These are phyloP conservation scores for Euleptes europaea DNA, from an alignment of 2,113 vertebrate species.

Conservation along the genomic window DNA sequence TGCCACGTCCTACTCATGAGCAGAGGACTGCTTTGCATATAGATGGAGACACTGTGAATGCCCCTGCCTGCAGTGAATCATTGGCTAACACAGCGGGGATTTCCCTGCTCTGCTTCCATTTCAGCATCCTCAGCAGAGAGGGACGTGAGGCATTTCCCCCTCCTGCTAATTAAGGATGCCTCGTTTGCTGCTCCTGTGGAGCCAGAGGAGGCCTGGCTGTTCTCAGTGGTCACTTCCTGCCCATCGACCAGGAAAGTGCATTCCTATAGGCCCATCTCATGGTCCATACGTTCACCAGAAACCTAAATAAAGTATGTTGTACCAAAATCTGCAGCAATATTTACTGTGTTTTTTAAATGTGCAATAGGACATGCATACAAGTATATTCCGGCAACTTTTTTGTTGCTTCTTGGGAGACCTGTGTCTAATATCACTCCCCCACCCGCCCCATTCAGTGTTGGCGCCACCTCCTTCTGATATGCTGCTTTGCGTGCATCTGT, in stretches of 20 bases:
- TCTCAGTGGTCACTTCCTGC: constrained; percentile 25
- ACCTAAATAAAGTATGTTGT: constrained; percentile 27
- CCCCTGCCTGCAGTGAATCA: not conserved
- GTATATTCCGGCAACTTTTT: not conserved
- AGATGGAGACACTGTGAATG: not conserved
- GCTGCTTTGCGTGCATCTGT: rapidly evolving
- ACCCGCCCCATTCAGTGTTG: not conserved
- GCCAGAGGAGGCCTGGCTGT: constrained; percentile 37
- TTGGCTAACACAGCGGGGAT: not conserved
- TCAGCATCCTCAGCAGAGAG: not conserved
- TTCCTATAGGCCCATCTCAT: constrained; percentile 44
- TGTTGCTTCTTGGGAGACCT: not conserved
- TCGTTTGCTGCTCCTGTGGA: constrained; percentile 54
- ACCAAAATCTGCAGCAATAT: constrained; percentile 53
- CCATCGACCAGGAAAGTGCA: constrained; percentile 29
- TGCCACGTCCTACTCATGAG: not conserved
- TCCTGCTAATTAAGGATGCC: not conserved
- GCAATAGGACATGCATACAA: constrained; percentile 52
- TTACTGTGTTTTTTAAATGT: constrained; percentile 51
- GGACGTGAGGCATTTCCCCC: not conserved
- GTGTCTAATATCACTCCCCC: not conserved
- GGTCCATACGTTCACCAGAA: constrained; percentile 18
- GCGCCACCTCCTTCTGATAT: constrained; percentile 33
- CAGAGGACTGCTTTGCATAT: not conserved
- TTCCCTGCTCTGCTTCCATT: not conserved